Conservation (phyloP, 2,797 vertebrate genomes). For the Chrosomus eos region DNA sequence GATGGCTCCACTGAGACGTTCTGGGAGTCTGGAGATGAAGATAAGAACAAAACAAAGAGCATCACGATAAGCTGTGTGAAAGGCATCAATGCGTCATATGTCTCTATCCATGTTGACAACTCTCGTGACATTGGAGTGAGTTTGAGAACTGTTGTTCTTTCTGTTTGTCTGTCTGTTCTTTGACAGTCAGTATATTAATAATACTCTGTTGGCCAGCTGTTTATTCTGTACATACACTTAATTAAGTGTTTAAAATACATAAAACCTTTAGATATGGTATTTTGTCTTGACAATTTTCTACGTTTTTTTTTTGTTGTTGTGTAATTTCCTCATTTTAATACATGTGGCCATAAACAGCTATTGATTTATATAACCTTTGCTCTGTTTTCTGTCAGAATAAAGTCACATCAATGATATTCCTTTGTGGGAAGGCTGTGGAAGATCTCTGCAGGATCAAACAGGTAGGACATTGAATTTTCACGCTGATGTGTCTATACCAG, state of each 20-base stretch:
- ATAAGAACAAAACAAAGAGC: conserved; percentile 99
- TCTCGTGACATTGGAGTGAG: conserved; percentile 97
- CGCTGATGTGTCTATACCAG: background rate
- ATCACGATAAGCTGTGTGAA: conserved; percentile 98
- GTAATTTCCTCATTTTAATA: background rate
- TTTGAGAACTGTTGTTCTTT: background rate
- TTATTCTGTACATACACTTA: background rate
- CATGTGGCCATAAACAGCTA: background rate
- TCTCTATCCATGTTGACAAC: conserved; percentile 97
- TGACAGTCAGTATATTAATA: background rate
- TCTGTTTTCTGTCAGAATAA: conserved; percentile 85
- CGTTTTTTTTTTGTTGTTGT: too few relatives aligned
- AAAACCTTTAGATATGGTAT: background rate
- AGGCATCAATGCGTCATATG: conserved; percentile 92
- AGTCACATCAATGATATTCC: conserved; percentile 96
- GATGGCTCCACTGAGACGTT: conserved; percentile 98
- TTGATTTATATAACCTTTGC: background rate
- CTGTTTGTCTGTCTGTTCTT: background rate
- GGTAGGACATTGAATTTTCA: conserved; percentile 72
- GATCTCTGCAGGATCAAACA: conserved; percentile 99
- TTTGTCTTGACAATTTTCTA: background rate
- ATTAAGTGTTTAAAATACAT: background rate
- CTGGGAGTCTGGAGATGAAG: conserved; percentile 99
- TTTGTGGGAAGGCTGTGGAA: conserved; percentile 96
- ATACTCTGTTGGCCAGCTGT: background rate